Conservation (phyloP, 2,113 vertebrate genomes). For the Ctenomys sociabilis region DNA sequence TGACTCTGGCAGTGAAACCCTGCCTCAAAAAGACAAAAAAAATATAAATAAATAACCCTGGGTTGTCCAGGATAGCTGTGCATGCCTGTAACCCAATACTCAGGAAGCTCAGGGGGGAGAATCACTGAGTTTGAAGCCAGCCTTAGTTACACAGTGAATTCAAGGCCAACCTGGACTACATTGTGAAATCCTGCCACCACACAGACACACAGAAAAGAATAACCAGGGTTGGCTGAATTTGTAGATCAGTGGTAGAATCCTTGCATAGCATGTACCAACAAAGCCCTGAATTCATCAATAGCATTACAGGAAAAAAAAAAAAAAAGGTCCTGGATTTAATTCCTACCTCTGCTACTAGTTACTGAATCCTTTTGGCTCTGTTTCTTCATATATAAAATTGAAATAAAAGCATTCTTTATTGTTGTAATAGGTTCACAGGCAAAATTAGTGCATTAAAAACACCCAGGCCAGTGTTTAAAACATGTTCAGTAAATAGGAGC, state of each 20-base stretch:
- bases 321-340: background rate
- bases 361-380: slow-evolving; percentile 1
- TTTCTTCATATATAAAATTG: slow-evolving; percentile 12
- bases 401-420: slow-evolving; percentile 40
- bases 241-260: background rate
- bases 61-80: background rate
- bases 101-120: background rate
- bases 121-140: background rate
- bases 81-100: background rate
- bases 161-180: background rate
- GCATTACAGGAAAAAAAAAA: background rate
- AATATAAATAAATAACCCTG: no score
- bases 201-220: background rate
- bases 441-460: background rate
- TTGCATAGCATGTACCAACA: background rate
- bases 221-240: background rate
- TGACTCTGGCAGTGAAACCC: background rate
- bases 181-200: background rate
- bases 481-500: background rate
- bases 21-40: background rate
- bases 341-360: slow-evolving; percentile 14
- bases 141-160: background rate
- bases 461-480: background rate
- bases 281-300: background rate
- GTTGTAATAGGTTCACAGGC: background rate